phyloP scores from a whole-genome alignment of 2,797 vertebrate genomes.

The Coregonus sp. region DNA sequence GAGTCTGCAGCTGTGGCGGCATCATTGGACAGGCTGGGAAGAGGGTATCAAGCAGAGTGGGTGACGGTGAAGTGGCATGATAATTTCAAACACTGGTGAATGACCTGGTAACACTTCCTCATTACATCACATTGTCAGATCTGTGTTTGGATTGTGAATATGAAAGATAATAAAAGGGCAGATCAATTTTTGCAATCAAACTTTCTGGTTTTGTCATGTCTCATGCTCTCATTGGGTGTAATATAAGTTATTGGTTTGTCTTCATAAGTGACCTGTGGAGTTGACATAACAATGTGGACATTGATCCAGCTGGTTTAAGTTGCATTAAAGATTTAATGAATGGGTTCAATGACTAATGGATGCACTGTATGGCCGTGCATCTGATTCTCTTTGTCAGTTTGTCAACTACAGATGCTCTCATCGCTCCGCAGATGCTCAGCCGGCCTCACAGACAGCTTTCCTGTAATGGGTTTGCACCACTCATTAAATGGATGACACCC shows the following conservation, averaged over 20 bases:
- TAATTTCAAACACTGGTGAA: conserved; percentile 15
- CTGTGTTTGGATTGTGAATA: conserved; percentile 7
- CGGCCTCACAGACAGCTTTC: conserved; percentile 27
- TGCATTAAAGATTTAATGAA: neutral
- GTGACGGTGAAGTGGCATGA: conserved; percentile 10
- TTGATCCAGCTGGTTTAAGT: neutral
- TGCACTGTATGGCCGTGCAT: conserved; percentile 6
- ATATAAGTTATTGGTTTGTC: neutral
- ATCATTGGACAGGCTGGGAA: conserved; percentile 35
- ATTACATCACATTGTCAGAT: neutral
- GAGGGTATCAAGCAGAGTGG: conserved; percentile 14
- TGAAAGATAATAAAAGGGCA: conserved; percentile 53
- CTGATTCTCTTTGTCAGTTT: conserved; percentile 16
- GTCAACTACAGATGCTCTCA: conserved; percentile 20
- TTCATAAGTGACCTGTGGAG: neutral
- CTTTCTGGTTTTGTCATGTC: conserved; percentile 21
- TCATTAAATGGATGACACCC: conserved; percentile 44
- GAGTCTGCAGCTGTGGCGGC: conserved; percentile 33
- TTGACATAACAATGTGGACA: neutral
- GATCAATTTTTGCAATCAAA: conserved; percentile 18
- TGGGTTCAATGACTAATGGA: neutral
- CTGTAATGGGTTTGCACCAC: conserved; percentile 20
- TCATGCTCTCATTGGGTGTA: conserved; percentile 2
- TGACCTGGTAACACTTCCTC: conserved; percentile 18
- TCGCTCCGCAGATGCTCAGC: conserved; percentile 19